Base-by-base conservation (phyloP, 1,140 invertebrate species). In the Tetramorium alpestre region DNA sequence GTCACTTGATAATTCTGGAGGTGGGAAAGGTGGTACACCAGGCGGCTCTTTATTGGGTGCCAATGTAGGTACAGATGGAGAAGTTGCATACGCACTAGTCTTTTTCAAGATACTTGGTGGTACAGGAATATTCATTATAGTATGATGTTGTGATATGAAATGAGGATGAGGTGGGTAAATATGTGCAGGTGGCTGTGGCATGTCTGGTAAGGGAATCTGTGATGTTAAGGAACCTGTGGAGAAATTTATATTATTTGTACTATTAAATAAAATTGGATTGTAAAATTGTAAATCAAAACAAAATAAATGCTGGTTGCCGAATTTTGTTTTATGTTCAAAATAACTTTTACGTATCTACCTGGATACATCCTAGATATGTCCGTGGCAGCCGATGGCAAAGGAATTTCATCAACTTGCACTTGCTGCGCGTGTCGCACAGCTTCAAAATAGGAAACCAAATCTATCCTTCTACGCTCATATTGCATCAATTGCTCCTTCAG, bases 331-430 rank as follows among this genome's bases (percentile, higher is more conserved):
- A 33, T 33, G 33, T 80, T 28, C 18, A 73, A 64, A 38, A 16
- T 77, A 73, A 72, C 56, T 65, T 18, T 58, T 49, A 67, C 47
- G 67, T 70, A 51, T 64, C 90, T 93, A 96, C 96, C 95, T 95
- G 96, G 88, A 95, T 94, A 93, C 92, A 96, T 90, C 92, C 96
- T 60, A 8, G 90, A 87, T 64, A 94, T 93, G 67, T 96, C 95
- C 54, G 90, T 92, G 22, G 91, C 94, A 44, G 94, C 91, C 47
- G 97, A 96, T 47, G 99, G 99, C 82, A 99, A 95, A 10, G 99
- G 99, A 95, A 99, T 99, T 94, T 99, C 98, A 96, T 99, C 98
- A n/a, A 99, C 96, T 95, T 98, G 97, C 1, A 99, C 99, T 93
- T 98, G 98, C 94, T 99, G 98, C 10, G 99, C 99, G 96, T 98